A percentile compares a stretch with the other conserved stretches of the same genome.
These are phyloP conservation scores for Oligia fasciuncula DNA, from an alignment of 2,888 invertebrate species.

Conservation along the genomic window DNA sequence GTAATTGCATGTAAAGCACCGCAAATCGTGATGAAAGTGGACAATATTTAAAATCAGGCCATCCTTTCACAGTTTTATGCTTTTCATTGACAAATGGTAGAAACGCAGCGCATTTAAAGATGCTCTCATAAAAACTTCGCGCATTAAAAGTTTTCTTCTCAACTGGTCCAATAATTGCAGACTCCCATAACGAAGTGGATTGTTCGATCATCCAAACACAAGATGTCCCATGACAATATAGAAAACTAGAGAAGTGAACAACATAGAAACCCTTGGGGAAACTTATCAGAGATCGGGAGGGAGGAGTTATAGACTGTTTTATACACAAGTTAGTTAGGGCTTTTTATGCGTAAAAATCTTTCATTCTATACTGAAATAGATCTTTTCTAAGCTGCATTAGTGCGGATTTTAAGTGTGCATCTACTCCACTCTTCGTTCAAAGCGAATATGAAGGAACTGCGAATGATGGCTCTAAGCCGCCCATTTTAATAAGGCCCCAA, in stretches of 20 bases:
- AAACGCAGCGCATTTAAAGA: not conserved
- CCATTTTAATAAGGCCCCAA: constrained; percentile 48
- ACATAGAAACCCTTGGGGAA: constrained; percentile 10
- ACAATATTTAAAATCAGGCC: constrained; percentile 29
- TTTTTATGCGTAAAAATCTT: not conserved
- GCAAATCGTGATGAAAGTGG: constrained; percentile 33
- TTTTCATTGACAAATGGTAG: not conserved
- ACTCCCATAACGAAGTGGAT: not conserved
- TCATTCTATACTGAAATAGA: constrained; percentile 14
- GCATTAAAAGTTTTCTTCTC: not conserved
- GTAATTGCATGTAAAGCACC: constrained; percentile 40
- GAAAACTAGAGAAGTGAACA: constrained; percentile 5
- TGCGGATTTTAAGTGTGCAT: constrained; percentile 29
- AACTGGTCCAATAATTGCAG: not conserved
- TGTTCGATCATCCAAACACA: not conserved
- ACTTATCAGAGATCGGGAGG: constrained; percentile 13
- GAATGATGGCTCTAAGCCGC: constrained; percentile 33
- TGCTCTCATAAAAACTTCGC: constrained; percentile 1
- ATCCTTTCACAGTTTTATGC: constrained; percentile 1
- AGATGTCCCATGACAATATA: not conserved
- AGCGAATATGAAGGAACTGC: constrained; percentile 41
- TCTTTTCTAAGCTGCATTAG: constrained; percentile 18
- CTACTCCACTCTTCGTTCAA: constrained; percentile 23
- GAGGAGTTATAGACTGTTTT: not conserved
- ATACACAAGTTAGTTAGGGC: not conserved